phyloP scores from a whole-genome alignment of 2,113 vertebrate genomes.

The Pandion haliaetus region DNA sequence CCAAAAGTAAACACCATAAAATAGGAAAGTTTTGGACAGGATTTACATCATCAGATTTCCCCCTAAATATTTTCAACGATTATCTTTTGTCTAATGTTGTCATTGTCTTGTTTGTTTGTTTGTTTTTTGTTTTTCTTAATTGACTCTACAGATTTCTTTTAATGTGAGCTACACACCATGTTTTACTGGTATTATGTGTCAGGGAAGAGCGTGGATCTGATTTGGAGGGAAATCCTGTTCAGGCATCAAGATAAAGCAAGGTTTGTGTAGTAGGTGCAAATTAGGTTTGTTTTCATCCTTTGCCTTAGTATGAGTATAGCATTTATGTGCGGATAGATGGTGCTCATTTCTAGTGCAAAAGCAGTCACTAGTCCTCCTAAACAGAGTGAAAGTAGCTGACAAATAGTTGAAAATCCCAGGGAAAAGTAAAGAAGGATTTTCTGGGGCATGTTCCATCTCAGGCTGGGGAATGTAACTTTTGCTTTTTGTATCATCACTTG shows the following conservation, averaged over 20 bases:
- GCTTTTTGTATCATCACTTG: neutral
- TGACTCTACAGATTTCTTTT: neutral
- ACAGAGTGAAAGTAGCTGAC: neutral
- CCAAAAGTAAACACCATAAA: neutral
- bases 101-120: neutral
- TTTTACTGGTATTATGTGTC: neutral
- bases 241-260: neutral
- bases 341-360: neutral
- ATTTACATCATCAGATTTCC: neutral
- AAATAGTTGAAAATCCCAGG: neutral
- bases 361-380: neutral
- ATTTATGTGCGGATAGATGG: neutral
- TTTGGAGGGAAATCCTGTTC: neutral
- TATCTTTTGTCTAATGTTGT: neutral
- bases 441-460: neutral
- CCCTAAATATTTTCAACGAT: neutral
- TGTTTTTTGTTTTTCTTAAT: neutral
- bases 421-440: neutral
- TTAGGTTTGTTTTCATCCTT: neutral
- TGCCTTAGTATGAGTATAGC: neutral
- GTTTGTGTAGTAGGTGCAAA: neutral
- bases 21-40: neutral
- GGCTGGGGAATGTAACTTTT: neutral
- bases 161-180: neutral
- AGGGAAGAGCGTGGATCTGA: neutral